Conservation (phyloP, 1,140 invertebrate species). For the Pseudomyrmex pallidus region DNA sequence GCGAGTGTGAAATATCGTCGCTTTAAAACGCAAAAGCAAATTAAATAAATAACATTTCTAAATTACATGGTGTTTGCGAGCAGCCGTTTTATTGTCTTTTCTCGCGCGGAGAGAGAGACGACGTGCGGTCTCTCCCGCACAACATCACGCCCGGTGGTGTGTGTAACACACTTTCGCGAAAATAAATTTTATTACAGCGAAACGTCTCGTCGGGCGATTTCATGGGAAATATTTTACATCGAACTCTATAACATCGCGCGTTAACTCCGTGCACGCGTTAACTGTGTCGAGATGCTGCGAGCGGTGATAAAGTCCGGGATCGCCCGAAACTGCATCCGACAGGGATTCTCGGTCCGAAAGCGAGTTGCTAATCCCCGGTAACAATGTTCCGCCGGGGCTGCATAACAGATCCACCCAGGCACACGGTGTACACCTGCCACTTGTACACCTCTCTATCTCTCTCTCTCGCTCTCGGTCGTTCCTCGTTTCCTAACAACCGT, state of each 20-base stretch:
- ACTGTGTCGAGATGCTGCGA: background rate
- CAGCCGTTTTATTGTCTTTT: no score
- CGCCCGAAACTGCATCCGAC: constrained; percentile 23
- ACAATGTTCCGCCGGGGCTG: constrained; percentile 39
- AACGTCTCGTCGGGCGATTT: background rate
- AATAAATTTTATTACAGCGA: no score
- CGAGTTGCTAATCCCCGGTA: constrained; percentile 30
- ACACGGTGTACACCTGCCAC: constrained; percentile 61
- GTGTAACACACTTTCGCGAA: no score
- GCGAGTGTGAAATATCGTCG: no score
- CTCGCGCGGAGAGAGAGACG: no score
- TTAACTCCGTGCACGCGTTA: background rate
- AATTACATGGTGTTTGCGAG: no score
- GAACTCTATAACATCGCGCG: background rate
- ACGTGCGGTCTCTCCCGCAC: no score
- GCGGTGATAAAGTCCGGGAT: constrained; percentile 24
- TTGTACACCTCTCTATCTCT: constrained; percentile 17
- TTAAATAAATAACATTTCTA: no score
- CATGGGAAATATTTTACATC: constrained; percentile 16
- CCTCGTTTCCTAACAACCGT: constrained; percentile 34
- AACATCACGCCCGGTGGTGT: no score
- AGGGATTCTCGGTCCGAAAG: constrained; percentile 36
- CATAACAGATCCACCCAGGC: constrained; percentile 56
- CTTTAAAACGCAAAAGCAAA: no score
- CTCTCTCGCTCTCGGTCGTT: constrained; percentile 31